Percentiles rank a stretch among this genome's conserved stretches.
phyloP scores from a whole-genome alignment of 1,140 invertebrate species.

The Ostrea edulis region DNA sequence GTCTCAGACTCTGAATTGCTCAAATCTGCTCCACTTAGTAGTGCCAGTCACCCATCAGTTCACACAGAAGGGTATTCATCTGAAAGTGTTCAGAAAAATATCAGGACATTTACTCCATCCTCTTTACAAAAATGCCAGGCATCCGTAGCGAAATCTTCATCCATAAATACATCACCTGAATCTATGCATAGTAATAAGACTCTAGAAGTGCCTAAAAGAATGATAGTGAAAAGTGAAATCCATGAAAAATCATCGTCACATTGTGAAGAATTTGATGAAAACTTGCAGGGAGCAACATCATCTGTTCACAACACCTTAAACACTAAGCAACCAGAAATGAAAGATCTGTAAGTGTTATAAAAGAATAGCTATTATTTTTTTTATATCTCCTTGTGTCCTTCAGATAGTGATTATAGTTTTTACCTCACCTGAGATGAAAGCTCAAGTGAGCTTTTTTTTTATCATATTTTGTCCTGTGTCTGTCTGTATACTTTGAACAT shows the following conservation, averaged over 20 bases:
- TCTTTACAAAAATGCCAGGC: neutral
- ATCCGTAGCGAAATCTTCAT: neutral
- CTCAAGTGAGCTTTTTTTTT: too few species aligned
- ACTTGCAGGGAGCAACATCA: neutral
- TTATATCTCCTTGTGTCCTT: neutral
- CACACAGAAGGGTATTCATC: slow-evolving; percentile 32
- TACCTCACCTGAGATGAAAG: too few species aligned
- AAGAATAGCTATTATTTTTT: neutral
- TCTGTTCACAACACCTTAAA: neutral
- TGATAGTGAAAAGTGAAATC: neutral
- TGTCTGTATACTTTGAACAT: too few species aligned
- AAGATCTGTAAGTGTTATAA: slow-evolving; percentile 18
- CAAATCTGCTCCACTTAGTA: neutral
- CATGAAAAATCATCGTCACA: neutral
- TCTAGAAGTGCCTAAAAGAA: neutral
- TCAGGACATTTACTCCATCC: neutral
- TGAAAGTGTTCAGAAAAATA: slow-evolving; percentile 25
- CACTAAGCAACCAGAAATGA: neutral
- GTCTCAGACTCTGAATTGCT: slow-evolving; percentile 43
- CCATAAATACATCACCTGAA: neutral
- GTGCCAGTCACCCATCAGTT: neutral
- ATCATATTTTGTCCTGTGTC: too few species aligned
- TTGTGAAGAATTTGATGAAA: neutral
- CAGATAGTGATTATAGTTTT: too few species aligned
- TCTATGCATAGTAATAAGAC: neutral